Base-by-base conservation (phyloP, 2,797 vertebrate species). In the Babyrousa celebensis region DNA sequence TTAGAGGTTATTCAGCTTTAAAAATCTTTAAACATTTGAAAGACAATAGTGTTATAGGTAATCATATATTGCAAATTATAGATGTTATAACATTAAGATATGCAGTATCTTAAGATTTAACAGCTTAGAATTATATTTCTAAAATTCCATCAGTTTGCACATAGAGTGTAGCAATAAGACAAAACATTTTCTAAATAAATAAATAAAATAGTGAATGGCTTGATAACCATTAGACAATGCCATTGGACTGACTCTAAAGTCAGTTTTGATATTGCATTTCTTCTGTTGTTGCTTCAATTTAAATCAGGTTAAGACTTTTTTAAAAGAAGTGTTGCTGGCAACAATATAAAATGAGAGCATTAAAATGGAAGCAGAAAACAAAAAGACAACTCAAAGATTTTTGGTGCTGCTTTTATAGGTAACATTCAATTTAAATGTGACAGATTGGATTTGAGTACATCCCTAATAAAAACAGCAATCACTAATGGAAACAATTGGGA, bases 61-160 rank as follows among this genome's bases (percentile, higher is more conserved):
- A 36, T 36, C 36, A 36, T 94, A 68, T 85, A 78, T 23, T 23
- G 8, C 29, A 89, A 86, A 71, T 67, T 79, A 83, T 43, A 43
- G 21, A 74, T 86, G 8, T 36, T 29, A 78, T 29, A 48, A 14
- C 32, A 29, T 56, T 82, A 32, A 36, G 5, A 0, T 6, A 36
- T 93, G 5, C 15, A 48, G 56, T 54, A 88, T 58, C 16, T 86
- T 83, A 77, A 60, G 18, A 80, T 25, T 67, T 85, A 74, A 40
- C 15, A 71, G 14, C 25, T 91, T 65, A 78, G 78, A 62, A 89
- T 94, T 68, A 82, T 43, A 1, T 58, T 74, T 29, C 60, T 86
- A 86, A 92, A 95, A 58, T 58, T 82, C 16, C 48, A 1, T 84
- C 25, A 85, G 6, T 79, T 95, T 91, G 21, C 65, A 97, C 27